Conservation (phyloP, 35 echinoderm and acorn worm species). For the Holothuria glaberrima region DNA sequence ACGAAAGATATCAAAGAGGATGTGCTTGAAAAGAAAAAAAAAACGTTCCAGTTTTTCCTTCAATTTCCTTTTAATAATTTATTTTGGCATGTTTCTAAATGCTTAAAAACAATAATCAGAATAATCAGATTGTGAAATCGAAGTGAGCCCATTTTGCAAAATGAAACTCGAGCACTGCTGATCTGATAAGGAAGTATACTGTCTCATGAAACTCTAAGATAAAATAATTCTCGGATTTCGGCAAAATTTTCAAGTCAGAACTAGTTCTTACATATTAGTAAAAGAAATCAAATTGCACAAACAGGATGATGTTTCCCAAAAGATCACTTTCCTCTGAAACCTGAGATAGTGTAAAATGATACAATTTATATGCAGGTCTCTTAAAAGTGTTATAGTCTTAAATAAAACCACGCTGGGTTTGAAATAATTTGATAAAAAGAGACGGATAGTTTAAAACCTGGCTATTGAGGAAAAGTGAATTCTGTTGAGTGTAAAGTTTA, state of each 20-base stretch:
- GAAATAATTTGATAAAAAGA: too few relatives aligned
- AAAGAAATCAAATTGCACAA: constrained; percentile 30
- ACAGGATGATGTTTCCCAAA: constrained; percentile 34
- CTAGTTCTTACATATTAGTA: too few relatives aligned
- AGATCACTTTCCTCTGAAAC: constrained; percentile 43
- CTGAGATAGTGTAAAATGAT: constrained; percentile 27
- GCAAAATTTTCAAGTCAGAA: too few relatives aligned
- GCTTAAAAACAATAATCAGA: too few relatives aligned
- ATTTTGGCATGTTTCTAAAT: constrained; percentile 35
- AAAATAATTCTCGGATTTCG: too few relatives aligned
- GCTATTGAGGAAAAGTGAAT: too few relatives aligned
- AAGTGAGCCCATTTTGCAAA: background rate
- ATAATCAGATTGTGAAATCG: too few relatives aligned
- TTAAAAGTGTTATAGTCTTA: background rate
- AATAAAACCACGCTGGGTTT: background rate
- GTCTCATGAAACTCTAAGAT: too few relatives aligned
- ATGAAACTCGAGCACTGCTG: constrained; percentile 19
- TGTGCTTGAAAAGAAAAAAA: too few relatives aligned
- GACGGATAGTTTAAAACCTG: too few relatives aligned
- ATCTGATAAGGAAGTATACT: constrained; percentile 16
- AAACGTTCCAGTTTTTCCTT: background rate
- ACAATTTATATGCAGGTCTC: constrained; percentile 7
- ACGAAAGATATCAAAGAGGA: too few relatives aligned
- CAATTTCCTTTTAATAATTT: constrained; percentile 40
- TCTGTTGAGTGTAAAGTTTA: too few relatives aligned